Base-by-base conservation (phyloP, 2,113 vertebrate species). In the Grammomys dolichurus region DNA sequence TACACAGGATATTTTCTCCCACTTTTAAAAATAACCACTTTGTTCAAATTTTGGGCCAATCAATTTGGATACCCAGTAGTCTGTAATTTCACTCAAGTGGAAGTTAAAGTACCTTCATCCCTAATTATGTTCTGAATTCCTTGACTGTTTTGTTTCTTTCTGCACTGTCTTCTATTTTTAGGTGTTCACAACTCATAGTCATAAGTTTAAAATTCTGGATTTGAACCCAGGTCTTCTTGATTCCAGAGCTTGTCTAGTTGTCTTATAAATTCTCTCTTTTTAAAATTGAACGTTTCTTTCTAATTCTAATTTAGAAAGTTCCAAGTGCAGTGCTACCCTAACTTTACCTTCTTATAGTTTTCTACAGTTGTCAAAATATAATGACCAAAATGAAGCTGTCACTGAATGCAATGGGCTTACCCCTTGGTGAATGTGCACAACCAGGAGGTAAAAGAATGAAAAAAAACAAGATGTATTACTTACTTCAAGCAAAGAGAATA, bases 201-300 rank as follows among this genome's bases (percentile, higher is more conserved):
- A 76, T 58, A 60, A 89, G 13, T 46, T 87, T 54, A 33, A 60
- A 80, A 90, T 92, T 19, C 14, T 94, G 40, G 33, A 77, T 85
- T 95, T 95, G 72, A 91, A 72, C 7, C 8, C 51, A 88, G 20
- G 8, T 93, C 33, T 91, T 78, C 65, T 86, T 60, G 28, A 86
- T 12, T 28, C 17, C 51, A 77, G 65, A 72, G 40, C 5, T 76
- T 88, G 86, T 36, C 67, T 36, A 8, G 40, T 40, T 87, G 13
- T 80, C 92, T 84, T 75, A 82, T 96, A 17, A 90, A 69, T 92
- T 40, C 36, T 89, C 73, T 92, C 75, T 88, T 87, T 86, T 84
- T 67, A 58, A 69, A 65, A 69, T 24, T 93, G 91, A 91, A 46
- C 58, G 46, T 65, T 93, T 91, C 69, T 65, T 93, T 91, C 69